A percentile compares a stretch with the other conserved stretches of the same genome.
Conservation (phyloP, 2,888 invertebrate species). For the Amphipyra berbera region DNA sequence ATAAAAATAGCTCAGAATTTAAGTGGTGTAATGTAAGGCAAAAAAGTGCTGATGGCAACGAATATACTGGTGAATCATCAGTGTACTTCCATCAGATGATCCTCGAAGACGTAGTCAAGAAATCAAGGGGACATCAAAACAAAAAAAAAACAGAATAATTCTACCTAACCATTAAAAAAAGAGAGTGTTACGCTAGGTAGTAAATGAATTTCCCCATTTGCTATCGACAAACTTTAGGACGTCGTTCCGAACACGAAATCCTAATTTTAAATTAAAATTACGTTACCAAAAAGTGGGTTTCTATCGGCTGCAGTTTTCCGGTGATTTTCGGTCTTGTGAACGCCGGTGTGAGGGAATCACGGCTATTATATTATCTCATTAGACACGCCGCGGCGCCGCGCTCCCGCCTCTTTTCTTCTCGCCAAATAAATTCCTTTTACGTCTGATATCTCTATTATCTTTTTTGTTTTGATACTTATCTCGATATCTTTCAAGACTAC, state of each 20-base stretch:
- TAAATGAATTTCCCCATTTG: neutral
- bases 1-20: constrained; percentile 29
- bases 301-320: constrained; percentile 83
- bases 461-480: constrained; percentile 66
- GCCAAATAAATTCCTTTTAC: constrained; percentile 84
- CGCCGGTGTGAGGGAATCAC: constrained; percentile 82
- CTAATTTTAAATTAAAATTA: constrained; percentile 50
- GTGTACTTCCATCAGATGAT: no score
- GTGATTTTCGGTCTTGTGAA: constrained; percentile 84
- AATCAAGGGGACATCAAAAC: no score
- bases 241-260: constrained; percentile 22
- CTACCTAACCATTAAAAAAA: no score
- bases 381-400: constrained; percentile 83
- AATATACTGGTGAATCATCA: no score
- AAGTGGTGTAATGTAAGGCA: neutral
- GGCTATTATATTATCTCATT: constrained; percentile 89
- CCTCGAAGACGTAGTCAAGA: no score
- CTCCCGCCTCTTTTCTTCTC: constrained; percentile 76
- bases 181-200: neutral
- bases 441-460: constrained; percentile 79
- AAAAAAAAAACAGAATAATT: no score
- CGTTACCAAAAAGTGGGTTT: constrained; percentile 67
- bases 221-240: constrained; percentile 11
- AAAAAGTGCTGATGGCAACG: neutral
- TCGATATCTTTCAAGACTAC: constrained; percentile 36